Base-by-base conservation (phyloP, 1,140 invertebrate genomes). In the Liolophura sinensis region DNA sequence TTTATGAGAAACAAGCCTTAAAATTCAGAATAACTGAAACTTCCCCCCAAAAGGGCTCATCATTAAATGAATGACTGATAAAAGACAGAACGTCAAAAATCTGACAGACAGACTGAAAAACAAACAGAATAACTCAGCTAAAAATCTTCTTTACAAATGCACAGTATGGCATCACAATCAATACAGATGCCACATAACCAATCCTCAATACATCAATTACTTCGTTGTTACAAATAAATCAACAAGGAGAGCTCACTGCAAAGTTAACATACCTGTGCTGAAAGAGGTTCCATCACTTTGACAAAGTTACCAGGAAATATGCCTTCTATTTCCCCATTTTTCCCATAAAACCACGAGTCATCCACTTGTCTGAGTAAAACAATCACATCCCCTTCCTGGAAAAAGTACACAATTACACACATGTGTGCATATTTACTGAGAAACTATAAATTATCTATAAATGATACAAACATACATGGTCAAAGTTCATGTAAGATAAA, bases 261-360 rank as follows among this genome's bases (percentile, higher is more conserved):
- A 7, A 40, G 27, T 7, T 50, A 20, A 6, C 24, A 46, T 69
- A 78, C 75, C 68, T 78, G 73, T 27, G 60, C 68, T 50, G 69
- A 83, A 59, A 93, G 80, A 55, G 92, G 91, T 72, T 92, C 87
- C 78, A 90, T 89, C 54, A 94, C 84, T 66, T 93, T 88, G 54
- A 94, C 87, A 84, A 92, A 94, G 78, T 89, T 92, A 22, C 86
- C 81, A 1, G 93, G 93, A 85, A 94, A 94, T 64, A 94, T 90
- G 57, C 93, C 93, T 78, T 90, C 89, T 59, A 84, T 83, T 22
- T 88, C 89, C 27, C 83, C 86, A 67, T 87, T 75, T 72, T 86
- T 87, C 3, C 93, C 93, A 65, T 88, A 88, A 65, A 92, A 78
- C 93, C 93, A 95, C 67, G 92, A 90, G n/a, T 89, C 86, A 75